Base-by-base conservation (phyloP, 2,888 invertebrate species). In the Drosophila neotestacea region DNA sequence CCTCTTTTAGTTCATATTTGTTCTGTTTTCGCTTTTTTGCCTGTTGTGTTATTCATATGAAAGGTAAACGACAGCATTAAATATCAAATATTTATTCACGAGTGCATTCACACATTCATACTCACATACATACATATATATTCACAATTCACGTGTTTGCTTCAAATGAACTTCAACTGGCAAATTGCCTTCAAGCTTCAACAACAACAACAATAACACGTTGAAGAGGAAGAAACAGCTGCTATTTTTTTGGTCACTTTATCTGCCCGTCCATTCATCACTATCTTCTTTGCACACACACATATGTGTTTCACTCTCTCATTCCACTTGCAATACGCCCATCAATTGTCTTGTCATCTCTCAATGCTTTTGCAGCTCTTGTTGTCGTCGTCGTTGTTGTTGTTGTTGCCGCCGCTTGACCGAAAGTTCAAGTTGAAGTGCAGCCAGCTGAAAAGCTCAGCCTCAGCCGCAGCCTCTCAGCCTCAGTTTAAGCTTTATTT, bases 341-440 rank as follows among this genome's bases (percentile, higher is more conserved):
- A 85, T 85, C 82, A 85, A 85, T 85, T 83, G 83, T 79, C 85
- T 85, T 74, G 79, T 75, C 83, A 79, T 68, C 81, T 58, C 41
- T 73, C 67, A 70, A 81, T 77, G 74, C 66, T 72, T 58, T 68
- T 65, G 68, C 36, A 3, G 22, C 22, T 22, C 22, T 22, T 61
- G 46, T 48, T 66, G 34, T 44, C 42, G 13, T 30, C 56, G 39
- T 13, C 63, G 47, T 36, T 64, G 54, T 39, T 65, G 16, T 55
- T 41, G 22, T 39, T 61, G 44, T 13, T 70, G 47, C 28, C 58
- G 52, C n/a, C 13, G 68, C 78, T 72, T 77, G 74, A 69, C 81
- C 76, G 64, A 72, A 72, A 75, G 84, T 84, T 84, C 84, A 84
- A 84, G 85, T 85, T 84, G 85, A 85, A 84, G 84, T 81, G 85